Percentiles rank a stretch among this genome's conserved stretches.
Evolutionary conservation across 2,797 vertebrate species (phyloP).

Genomic region (Notamacropus eugenii): DNA sequence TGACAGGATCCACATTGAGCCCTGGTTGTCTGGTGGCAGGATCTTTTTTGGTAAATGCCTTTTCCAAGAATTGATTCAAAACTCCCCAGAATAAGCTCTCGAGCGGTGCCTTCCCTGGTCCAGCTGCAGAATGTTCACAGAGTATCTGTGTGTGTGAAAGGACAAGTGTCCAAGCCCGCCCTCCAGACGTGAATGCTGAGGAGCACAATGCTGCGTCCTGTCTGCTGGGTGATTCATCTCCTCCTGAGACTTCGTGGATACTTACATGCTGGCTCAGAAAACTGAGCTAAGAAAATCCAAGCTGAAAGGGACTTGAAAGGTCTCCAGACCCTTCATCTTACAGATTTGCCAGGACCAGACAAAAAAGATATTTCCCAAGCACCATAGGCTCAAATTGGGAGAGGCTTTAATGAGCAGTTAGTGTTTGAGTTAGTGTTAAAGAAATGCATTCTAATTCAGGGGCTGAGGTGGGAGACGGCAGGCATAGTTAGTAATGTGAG

Average conservation of each 20-base stretch:
- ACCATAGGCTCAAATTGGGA: not conserved
- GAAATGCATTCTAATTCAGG: not conserved
- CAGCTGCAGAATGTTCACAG: not conserved
- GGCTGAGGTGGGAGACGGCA: not conserved
- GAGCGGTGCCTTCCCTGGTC: not conserved
- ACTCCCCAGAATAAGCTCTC: not conserved
- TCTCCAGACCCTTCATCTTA: not conserved
- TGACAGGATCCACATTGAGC: not conserved
- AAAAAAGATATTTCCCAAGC: not conserved
- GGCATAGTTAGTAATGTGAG: not conserved
- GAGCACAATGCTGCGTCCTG: not conserved
- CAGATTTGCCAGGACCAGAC: not conserved
- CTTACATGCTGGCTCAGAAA: not conserved
- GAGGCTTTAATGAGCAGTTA: not conserved
- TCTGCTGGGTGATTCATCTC: not conserved
- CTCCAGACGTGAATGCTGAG: not conserved
- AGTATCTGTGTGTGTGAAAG: not conserved
- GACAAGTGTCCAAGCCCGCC: not conserved
- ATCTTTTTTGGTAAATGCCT: not conserved
- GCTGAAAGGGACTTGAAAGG: not conserved
- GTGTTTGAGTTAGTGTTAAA: not conserved
- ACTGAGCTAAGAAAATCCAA: not conserved
- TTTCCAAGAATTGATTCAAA: not conserved
- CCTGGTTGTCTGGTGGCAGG: not conserved
- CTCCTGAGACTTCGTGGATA: not conserved